Conservation (phyloP, 2,888 invertebrate genomes). For the Amiota minor region DNA sequence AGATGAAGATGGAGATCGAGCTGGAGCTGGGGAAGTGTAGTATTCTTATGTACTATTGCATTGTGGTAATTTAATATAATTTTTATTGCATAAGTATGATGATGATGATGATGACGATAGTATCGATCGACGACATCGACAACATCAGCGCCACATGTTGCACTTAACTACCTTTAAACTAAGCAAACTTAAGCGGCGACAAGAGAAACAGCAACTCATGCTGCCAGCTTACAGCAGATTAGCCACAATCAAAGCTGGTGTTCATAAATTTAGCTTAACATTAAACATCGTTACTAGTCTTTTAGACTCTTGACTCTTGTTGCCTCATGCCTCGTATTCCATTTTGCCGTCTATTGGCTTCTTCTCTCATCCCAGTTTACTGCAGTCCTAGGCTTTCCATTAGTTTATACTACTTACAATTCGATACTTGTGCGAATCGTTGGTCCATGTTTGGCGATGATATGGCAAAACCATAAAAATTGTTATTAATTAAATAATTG, state of each 20-base stretch:
- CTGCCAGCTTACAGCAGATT: constrained; percentile 31
- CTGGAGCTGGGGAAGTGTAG: too few species aligned
- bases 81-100: constrained; percentile 61
- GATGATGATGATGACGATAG: constrained; percentile 19
- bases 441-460: constrained; percentile 1
- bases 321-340: background rate
- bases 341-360: constrained; percentile 12
- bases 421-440: constrained; percentile 62
- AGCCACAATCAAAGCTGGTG: constrained; percentile 57
- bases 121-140: too few species aligned
- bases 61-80: constrained; percentile 65
- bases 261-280: constrained; percentile 56
- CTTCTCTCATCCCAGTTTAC: constrained; percentile 1
- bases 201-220: background rate
- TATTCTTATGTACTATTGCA: constrained; percentile 1
- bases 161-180: background rate
- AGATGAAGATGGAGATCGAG: too few species aligned
- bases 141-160: constrained; percentile 17
- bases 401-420: constrained; percentile 48
- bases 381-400: constrained; percentile 32
- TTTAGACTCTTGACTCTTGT: background rate
- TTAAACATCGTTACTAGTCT: constrained; percentile 6
- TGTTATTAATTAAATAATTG: constrained; percentile 27
- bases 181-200: background rate
- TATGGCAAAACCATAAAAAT: constrained; percentile 24